Conservation (phyloP, 2,113 vertebrate species). For the Pica pica region DNA sequence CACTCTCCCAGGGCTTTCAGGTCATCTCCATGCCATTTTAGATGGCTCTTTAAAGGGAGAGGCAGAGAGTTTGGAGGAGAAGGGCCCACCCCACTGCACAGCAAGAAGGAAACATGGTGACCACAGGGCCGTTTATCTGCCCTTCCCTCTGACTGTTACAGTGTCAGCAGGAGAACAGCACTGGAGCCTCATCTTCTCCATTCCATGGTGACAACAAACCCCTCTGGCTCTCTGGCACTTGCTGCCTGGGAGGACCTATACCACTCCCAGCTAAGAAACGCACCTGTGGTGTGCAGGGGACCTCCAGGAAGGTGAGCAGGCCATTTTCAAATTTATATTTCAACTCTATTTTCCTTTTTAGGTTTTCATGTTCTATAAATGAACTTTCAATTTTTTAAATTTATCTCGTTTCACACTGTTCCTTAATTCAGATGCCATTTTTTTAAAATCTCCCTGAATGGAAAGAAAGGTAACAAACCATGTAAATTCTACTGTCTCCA, state of each 20-base stretch:
- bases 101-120: not conserved
- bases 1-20: not conserved
- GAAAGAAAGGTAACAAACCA: not conserved
- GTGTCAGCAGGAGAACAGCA: not conserved
- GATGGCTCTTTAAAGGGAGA: not conserved
- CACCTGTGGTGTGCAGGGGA: not conserved
- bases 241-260: not conserved
- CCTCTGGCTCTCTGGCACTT: not conserved
- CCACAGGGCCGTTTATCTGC: not conserved
- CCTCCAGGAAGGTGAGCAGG: not conserved
- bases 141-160: not conserved
- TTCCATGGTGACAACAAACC: not conserved
- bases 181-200: not conserved
- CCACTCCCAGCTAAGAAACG: not conserved
- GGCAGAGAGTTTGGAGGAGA: not conserved
- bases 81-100: accelerated
- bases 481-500: not conserved
- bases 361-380: not conserved
- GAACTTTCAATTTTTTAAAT: not conserved
- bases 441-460: not conserved
- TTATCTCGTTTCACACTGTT: not conserved
- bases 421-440: not conserved
- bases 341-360: not conserved
- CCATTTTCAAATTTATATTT: not conserved
- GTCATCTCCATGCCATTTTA: not conserved